phyloP scores from a whole-genome alignment of 2,113 vertebrate species.

The Osmerus mordax region DNA sequence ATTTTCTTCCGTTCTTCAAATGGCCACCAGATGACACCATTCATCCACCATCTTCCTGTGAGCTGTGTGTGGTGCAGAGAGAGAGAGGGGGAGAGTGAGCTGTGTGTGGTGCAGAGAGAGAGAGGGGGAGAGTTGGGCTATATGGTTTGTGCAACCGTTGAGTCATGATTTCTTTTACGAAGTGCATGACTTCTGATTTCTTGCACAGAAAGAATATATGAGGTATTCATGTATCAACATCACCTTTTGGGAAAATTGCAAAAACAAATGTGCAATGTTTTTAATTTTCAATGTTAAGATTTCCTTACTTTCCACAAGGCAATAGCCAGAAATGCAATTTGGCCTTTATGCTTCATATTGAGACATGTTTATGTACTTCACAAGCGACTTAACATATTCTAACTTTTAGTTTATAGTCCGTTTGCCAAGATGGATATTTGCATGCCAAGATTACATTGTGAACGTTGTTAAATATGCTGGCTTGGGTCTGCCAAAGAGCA shows the following conservation, averaged over 20 bases:
- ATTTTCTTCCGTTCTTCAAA: constrained; percentile 17
- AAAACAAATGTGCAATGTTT: too few species aligned
- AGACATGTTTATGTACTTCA: background rate
- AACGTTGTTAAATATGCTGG: too few species aligned
- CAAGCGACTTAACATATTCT: background rate
- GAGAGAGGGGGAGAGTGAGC: background rate
- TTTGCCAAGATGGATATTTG: background rate
- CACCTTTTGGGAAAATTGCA: too few species aligned
- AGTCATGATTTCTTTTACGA: background rate
- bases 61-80: background rate
- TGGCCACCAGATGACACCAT: constrained; percentile 68
- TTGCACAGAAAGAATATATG: too few species aligned
- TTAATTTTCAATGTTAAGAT: too few species aligned
- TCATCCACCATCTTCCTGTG: constrained; percentile 15
- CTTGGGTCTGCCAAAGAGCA: too few species aligned
- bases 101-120: background rate
- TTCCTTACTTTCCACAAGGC: too few species aligned
- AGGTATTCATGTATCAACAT: too few species aligned
- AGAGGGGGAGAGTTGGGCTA: background rate
- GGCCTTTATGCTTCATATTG: background rate
- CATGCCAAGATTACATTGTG: background rate
- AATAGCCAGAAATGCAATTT: too few species aligned
- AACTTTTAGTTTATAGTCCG: background rate
- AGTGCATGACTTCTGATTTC: background rate
- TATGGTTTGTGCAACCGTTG: background rate